Percentiles rank a stretch among this genome's conserved stretches.
phyloP scores from a whole-genome alignment of 2,888 invertebrate species.

The Parnassius mnemosyne region DNA sequence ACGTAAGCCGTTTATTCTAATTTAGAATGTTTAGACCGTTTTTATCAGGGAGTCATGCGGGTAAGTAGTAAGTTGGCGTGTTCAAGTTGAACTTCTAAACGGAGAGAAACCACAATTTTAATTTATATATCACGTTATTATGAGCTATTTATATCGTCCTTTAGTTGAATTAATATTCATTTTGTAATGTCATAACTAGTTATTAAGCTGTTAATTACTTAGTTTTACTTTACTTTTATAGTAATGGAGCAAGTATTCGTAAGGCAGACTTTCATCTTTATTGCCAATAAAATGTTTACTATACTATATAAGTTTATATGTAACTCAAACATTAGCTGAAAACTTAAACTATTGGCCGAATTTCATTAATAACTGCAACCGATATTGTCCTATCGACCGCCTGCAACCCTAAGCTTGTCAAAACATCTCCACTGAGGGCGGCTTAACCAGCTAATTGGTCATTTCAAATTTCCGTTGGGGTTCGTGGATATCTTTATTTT shows the following conservation, averaged over 20 bases:
- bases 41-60: slow-evolving; percentile 50
- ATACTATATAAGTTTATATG: too few species aligned
- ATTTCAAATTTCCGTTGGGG: slow-evolving; percentile 26
- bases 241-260: not conserved
- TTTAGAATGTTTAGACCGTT: slow-evolving; percentile 45
- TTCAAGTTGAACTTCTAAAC: not conserved
- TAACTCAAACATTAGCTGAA: not conserved
- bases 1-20: slow-evolving; percentile 46
- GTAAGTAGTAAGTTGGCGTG: slow-evolving; percentile 24
- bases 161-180: too few species aligned
- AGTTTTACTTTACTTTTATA: too few species aligned
- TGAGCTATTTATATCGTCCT: too few species aligned
- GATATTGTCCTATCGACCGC: not conserved
- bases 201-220: too few species aligned
- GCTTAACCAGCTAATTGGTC: slow-evolving; percentile 27
- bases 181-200: too few species aligned
- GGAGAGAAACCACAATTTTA: not conserved
- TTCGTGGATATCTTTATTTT: slow-evolving; percentile 28
- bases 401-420: slow-evolving; percentile 20
- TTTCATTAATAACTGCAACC: slow-evolving; percentile 13
- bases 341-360: slow-evolving; percentile 3
- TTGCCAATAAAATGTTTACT: too few species aligned
- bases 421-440: slow-evolving; percentile 25
- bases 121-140: not conserved
- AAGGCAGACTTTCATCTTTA: not conserved